A percentile compares a stretch with the other conserved stretches of the same genome.
These are phyloP conservation scores for Eremobia ochroleuca DNA, from an alignment of 2,888 invertebrate genomes.

Conservation along the genomic window DNA sequence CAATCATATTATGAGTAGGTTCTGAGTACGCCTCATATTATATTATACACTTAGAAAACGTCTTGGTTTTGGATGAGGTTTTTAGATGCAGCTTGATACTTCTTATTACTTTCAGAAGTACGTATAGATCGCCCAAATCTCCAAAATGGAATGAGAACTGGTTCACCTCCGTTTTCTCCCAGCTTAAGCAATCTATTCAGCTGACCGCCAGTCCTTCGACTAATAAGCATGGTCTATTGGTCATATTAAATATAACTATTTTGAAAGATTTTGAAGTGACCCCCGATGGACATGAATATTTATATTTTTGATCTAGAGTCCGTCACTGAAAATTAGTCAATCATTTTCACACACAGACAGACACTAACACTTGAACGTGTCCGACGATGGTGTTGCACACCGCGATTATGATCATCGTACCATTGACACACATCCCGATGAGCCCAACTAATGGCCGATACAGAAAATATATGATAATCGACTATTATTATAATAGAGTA, in stretches of 20 bases:
- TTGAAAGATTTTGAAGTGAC: background rate
- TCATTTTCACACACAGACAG: background rate
- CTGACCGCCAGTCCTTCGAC: no score
- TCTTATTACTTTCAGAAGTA: background rate
- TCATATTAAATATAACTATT: background rate
- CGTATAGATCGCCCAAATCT: background rate
- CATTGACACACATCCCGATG: slow-evolving; percentile 54
- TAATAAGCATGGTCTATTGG: background rate
- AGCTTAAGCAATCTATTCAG: background rate
- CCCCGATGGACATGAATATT: background rate
- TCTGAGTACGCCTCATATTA: slow-evolving; percentile 2
- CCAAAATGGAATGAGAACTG: background rate
- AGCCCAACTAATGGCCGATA: slow-evolving; percentile 40
- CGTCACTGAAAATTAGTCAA: background rate
- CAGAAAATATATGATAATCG: slow-evolving; percentile 52
- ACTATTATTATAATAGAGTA: slow-evolving; percentile 52
- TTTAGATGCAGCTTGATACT: background rate
- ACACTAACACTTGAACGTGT: background rate
- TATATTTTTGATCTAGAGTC: background rate
- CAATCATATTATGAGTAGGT: slow-evolving; percentile 31
- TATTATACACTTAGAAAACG: slow-evolving; percentile 10
- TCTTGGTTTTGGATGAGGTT: slow-evolving; percentile 4
- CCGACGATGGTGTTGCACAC: slow-evolving; percentile 27
- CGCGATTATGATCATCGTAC: slow-evolving; percentile 27
- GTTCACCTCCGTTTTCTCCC: no score